phyloP scores from a whole-genome alignment of 2,888 invertebrate genomes.

The Bedellia somnulentella region DNA sequence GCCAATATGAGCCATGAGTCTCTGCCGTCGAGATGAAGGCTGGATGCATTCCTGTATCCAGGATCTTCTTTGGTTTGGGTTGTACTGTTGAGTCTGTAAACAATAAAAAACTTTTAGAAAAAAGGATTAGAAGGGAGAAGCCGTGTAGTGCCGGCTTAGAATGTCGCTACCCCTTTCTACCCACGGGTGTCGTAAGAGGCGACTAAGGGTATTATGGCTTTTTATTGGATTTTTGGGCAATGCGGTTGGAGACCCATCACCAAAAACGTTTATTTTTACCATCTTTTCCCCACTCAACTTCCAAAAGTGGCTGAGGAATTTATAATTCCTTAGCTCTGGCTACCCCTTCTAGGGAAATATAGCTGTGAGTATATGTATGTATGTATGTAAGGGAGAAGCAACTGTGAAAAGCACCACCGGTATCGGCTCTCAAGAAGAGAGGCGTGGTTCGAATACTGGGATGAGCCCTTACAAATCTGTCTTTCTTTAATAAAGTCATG shows the following conservation, averaged over 20 bases:
- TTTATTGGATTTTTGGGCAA: no score
- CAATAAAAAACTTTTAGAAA: not conserved
- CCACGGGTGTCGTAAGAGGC: no score
- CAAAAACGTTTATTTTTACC: no score
- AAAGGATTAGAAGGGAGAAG: not conserved
- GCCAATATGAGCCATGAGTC: constrained; percentile 41
- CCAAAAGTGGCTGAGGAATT: no score
- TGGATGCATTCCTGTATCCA: constrained; percentile 39
- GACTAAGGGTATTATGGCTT: no score
- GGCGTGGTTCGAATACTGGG: not conserved
- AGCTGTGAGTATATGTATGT: no score
- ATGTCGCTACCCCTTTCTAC: no score
- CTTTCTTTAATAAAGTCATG: not conserved
- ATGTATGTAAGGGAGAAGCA: not conserved
- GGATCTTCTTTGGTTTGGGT: constrained; percentile 31
- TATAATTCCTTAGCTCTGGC: no score
- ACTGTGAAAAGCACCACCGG: not conserved
- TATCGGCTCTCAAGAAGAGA: not conserved
- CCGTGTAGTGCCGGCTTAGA: no score
- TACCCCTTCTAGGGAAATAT: no score
- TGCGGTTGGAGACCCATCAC: no score
- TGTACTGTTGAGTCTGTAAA: constrained; percentile 7
- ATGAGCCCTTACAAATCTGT: not conserved
- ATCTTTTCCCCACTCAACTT: no score
- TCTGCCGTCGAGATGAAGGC: constrained; percentile 36